A percentile compares a stretch with the other conserved stretches of the same genome.
Conservation (phyloP, 2,113 vertebrate genomes). For the Cinclus mexicanus region DNA sequence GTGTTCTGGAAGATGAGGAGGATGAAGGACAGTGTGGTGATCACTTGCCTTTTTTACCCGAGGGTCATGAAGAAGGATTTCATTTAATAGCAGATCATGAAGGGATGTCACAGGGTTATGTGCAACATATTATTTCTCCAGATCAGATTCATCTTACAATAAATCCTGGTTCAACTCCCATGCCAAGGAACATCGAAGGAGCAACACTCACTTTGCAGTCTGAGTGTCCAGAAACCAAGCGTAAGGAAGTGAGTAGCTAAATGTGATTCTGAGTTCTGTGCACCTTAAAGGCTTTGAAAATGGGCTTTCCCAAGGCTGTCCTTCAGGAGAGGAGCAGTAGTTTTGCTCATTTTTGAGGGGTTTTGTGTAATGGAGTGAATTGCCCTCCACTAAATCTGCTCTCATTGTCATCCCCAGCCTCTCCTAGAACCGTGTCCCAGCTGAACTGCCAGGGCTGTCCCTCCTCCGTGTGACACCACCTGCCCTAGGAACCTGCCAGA, state of each 20-base stretch:
- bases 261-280: not conserved
- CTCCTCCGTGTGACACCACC: not conserved
- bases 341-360: not conserved
- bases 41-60: constrained; percentile 87
- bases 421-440: accelerated
- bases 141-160: constrained; percentile 98
- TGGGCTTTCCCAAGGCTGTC: not conserved
- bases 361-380: accelerated
- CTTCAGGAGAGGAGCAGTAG: not conserved
- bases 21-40: constrained; percentile 87
- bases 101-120: constrained; percentile 96
- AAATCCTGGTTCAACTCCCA: constrained; percentile 96
- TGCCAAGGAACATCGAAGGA: constrained; percentile 98
- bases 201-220: constrained; percentile 96
- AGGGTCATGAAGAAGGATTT: constrained; percentile 87
- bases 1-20: constrained; percentile 82
- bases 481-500: not conserved
- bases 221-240: constrained; percentile 96
- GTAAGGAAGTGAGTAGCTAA: constrained; percentile 86
- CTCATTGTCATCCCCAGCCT: not conserved
- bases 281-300: not conserved
- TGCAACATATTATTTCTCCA: constrained; percentile 97
- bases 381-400: not conserved
- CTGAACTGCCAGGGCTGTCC: not conserved
- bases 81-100: constrained; percentile 90